A percentile compares a stretch with the other conserved stretches of the same genome.
These are phyloP conservation scores for Hiodon tergisus DNA, from an alignment of 2,113 vertebrate species.

Conservation along the genomic window DNA sequence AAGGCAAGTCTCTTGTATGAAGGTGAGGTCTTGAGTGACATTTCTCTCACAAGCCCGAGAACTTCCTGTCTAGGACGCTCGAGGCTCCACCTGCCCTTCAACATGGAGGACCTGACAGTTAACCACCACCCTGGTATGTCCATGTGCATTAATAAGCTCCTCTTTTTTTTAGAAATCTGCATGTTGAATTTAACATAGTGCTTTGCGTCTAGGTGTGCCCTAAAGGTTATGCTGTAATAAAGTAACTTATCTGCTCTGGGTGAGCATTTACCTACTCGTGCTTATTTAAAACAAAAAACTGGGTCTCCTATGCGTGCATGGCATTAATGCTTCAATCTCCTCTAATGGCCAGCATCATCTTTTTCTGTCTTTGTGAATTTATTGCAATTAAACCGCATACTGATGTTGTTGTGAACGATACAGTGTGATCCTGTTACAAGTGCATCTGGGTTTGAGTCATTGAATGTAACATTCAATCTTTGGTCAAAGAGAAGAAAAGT, in stretches of 20 bases:
- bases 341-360: too few relatives aligned
- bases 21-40: conserved; percentile 46
- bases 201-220: not conserved
- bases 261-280: too few relatives aligned
- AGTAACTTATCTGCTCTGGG: conserved; percentile 6
- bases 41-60: conserved; percentile 39
- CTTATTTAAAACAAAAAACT: too few relatives aligned
- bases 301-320: not conserved
- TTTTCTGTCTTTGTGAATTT: too few relatives aligned
- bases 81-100: conserved; percentile 28
- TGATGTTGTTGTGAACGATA: too few relatives aligned
- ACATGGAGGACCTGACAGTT: not conserved
- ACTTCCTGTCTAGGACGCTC: conserved; percentile 27
- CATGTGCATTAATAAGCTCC: conserved; percentile 10
- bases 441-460: too few relatives aligned
- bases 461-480: too few relatives aligned
- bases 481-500: too few relatives aligned
- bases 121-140: conserved; percentile 26
- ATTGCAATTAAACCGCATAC: too few relatives aligned
- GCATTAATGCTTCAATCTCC: too few relatives aligned
- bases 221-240: conserved; percentile 1
- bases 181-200: not conserved
- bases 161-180: conserved; percentile 1
- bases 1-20: conserved; percentile 40
- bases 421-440: too few relatives aligned